Conservation (phyloP, 2,888 invertebrate genomes). For the Plutella xylostella region DNA sequence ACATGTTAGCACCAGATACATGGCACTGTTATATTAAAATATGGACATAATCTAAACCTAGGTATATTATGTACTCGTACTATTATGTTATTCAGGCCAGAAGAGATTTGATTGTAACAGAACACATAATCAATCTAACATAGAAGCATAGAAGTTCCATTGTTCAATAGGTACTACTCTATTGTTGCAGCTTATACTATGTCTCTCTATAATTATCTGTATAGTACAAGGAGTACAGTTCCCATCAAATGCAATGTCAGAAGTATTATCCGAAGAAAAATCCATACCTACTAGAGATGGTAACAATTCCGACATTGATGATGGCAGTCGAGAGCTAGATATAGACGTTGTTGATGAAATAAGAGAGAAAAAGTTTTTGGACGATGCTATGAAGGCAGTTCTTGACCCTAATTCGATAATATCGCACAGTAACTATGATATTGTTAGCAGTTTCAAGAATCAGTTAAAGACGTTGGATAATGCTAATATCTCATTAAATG, state of each 20-base stretch:
- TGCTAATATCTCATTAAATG: conserved; percentile 38
- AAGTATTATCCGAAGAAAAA: conserved; percentile 53
- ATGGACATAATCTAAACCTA: no score
- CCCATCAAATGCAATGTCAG: conserved; percentile 45
- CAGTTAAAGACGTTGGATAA: conserved; percentile 43
- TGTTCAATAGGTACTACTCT: no score
- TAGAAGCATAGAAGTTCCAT: no score
- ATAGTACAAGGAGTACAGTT: conserved; percentile 36
- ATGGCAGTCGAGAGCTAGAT: conserved; percentile 53
- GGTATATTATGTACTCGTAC: conserved; percentile 3
- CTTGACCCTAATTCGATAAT: conserved; percentile 43
- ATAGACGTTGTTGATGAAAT: conserved; percentile 39
- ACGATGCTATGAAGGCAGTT: conserved; percentile 51
- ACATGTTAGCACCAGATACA: no score
- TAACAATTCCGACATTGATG: conserved; percentile 35
- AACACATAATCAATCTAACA: no score
- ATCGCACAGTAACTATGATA: conserved; percentile 29
- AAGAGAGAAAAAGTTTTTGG: conserved; percentile 49
- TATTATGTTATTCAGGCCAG: conserved; percentile 1
- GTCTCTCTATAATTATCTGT: conserved; percentile 26
- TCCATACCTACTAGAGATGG: conserved; percentile 31
- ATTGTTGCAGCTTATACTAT: conserved; percentile 34
- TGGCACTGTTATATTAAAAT: no score
- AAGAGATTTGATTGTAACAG: no score
- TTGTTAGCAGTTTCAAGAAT: conserved; percentile 37